Evolutionary conservation across 2,113 vertebrate genomes (phyloP).

Genomic region (Dasypus novemcinctus): DNA sequence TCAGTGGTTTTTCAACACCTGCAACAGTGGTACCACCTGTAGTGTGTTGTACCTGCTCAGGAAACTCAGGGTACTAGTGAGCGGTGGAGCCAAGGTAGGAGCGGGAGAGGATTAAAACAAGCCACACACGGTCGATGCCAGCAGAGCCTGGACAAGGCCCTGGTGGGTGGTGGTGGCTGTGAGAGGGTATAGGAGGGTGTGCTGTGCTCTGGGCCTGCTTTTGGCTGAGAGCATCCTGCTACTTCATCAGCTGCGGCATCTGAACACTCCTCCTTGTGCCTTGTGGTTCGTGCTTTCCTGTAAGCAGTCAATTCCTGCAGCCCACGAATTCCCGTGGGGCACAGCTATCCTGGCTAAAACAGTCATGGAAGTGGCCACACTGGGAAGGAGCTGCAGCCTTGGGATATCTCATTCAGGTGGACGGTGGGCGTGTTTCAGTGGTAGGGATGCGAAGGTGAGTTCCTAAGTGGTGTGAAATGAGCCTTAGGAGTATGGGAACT

Average conservation of each 20-base stretch:
- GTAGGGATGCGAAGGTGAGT: background rate
- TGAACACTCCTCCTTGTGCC: background rate
- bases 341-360: background rate
- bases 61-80: slow-evolving; percentile 27
- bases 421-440: background rate
- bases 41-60: slow-evolving; percentile 61
- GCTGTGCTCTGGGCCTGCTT: background rate
- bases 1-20: slow-evolving; percentile 47
- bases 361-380: background rate
- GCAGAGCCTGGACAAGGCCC: background rate
- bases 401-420: background rate
- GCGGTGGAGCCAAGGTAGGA: background rate
- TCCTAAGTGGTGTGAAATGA: background rate
- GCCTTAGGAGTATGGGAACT: background rate
- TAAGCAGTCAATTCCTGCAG: background rate
- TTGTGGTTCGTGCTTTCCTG: background rate
- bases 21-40: slow-evolving; percentile 45
- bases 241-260: background rate
- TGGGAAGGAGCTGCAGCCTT: background rate
- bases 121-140: background rate
- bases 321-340: background rate
- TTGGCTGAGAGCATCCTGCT: background rate
- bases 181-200: accelerated
- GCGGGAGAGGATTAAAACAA: background rate
- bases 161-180: background rate